Conservation (phyloP, 1,140 invertebrate genomes). For the Zaprionus capensis region DNA sequence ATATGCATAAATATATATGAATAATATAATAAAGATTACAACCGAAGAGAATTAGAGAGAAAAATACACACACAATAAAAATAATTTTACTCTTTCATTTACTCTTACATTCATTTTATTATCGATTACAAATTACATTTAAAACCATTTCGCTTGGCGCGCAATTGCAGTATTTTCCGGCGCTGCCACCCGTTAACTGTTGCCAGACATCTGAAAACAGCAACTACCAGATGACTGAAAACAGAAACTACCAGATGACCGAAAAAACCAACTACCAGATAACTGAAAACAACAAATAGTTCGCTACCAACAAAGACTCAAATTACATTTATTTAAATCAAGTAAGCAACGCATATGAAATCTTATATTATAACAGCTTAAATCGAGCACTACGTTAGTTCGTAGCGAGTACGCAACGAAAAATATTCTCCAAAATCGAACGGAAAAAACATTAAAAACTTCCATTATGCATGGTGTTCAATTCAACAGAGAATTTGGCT, state of each 20-base stretch:
- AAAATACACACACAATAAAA: not conserved
- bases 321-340: not conserved
- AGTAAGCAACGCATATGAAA: not conserved
- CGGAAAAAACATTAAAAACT: not conserved
- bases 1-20: not conserved
- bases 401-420: not conserved
- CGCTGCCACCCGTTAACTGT: not conserved
- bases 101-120: not conserved
- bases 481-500: slow-evolving; percentile 97
- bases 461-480: slow-evolving; percentile 36
- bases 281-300: not conserved
- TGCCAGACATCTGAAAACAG: slow-evolving; percentile 9
- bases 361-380: not conserved
- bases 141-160: slow-evolving; percentile 3
- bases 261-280: not conserved
- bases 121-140: not conserved
- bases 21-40: not conserved
- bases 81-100: too few species aligned
- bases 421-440: not conserved
- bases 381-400: not conserved
- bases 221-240: not conserved
- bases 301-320: slow-evolving; percentile 4
- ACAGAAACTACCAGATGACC: not conserved
- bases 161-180: not conserved
- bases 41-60: not conserved